Percentiles rank a stretch among this genome's conserved stretches.
These are phyloP conservation scores for Poeciliopsis presidionis DNA, from an alignment of 2,797 vertebrate genomes.

Conservation along the genomic window DNA sequence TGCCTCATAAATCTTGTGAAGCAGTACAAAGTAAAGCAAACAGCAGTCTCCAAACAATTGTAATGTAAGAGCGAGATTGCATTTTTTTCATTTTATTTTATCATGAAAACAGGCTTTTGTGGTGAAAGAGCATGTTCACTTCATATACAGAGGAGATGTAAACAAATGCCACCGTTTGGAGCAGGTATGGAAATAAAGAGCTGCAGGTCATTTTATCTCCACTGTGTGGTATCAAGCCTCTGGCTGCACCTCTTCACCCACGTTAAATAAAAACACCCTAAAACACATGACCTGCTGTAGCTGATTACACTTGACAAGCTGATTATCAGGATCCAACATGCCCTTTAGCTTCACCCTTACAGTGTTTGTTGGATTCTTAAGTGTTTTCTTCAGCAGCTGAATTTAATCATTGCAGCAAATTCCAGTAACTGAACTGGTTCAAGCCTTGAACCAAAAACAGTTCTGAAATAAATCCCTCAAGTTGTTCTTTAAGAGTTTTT, in stretches of 20 bases:
- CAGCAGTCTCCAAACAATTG: neutral
- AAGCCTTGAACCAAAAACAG: neutral
- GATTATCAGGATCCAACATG: constrained; percentile 37
- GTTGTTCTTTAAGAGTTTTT: neutral
- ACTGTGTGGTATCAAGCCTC: constrained; percentile 27
- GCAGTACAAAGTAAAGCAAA: neutral
- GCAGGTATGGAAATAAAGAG: constrained; percentile 25
- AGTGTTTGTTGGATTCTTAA: neutral
- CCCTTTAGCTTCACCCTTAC: constrained; percentile 32
- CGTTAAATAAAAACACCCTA: constrained; percentile 36
- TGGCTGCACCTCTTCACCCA: constrained; percentile 22
- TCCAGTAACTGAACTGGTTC: neutral
- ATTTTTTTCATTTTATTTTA: neutral
- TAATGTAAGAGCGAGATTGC: neutral
- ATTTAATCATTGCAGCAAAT: neutral
- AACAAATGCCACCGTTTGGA: constrained; percentile 7
- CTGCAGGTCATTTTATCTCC: constrained; percentile 43
- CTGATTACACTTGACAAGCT: constrained; percentile 58
- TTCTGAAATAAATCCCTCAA: neutral
- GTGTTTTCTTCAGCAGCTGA: neutral
- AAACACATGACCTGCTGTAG: constrained; percentile 39
- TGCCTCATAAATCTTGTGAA: neutral
- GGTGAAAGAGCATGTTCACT: neutral
- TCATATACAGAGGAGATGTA: constrained; percentile 1
- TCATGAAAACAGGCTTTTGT: neutral